phyloP scores from a whole-genome alignment of 2,888 invertebrate genomes.

The Margaritifera margaritifera region DNA sequence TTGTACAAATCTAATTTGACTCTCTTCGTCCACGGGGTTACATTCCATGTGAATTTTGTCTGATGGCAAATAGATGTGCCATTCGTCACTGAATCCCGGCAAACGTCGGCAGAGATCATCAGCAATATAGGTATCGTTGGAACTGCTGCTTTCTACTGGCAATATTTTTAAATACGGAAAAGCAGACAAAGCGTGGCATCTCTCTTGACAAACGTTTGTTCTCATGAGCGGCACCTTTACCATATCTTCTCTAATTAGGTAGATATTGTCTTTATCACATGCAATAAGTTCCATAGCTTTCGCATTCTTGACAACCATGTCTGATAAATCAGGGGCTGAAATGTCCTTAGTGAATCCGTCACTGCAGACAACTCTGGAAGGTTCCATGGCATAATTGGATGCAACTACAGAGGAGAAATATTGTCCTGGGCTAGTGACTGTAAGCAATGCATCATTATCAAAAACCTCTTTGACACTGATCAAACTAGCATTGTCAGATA shows the following conservation, averaged over 20 bases:
- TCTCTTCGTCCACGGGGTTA: slow-evolving; percentile 28
- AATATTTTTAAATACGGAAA: slow-evolving; percentile 1
- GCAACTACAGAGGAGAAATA: slow-evolving; percentile 38
- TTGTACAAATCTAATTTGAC: slow-evolving; percentile 36
- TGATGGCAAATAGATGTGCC: slow-evolving; percentile 31
- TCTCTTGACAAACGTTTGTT: slow-evolving; percentile 9
- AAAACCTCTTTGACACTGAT: slow-evolving; percentile 4
- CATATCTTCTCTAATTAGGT: slow-evolving; percentile 27
- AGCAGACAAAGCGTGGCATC: slow-evolving; percentile 6
- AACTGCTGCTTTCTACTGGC: neutral
- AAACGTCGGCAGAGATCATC: slow-evolving; percentile 12
- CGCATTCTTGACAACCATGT: slow-evolving; percentile 29
- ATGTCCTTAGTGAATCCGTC: slow-evolving; percentile 49
- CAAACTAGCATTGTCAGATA: neutral
- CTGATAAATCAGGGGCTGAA: slow-evolving; percentile 29
- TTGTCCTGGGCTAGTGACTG: slow-evolving; percentile 20
- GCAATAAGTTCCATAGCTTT: slow-evolving; percentile 21
- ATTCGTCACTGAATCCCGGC: slow-evolving; percentile 4
- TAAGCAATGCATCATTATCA: slow-evolving; percentile 12
- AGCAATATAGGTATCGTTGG: slow-evolving; percentile 12
- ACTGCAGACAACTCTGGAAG: slow-evolving; percentile 49
- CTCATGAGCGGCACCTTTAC: slow-evolving; percentile 13
- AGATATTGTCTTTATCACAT: slow-evolving; percentile 24
- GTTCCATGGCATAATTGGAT: slow-evolving; percentile 48
- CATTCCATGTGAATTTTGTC: slow-evolving; percentile 37